A percentile compares a stretch with the other conserved stretches of the same genome.
Evolutionary conservation across 2,797 vertebrate genomes (phyloP).

Genomic region (Gadopsis bispinosus): DNA sequence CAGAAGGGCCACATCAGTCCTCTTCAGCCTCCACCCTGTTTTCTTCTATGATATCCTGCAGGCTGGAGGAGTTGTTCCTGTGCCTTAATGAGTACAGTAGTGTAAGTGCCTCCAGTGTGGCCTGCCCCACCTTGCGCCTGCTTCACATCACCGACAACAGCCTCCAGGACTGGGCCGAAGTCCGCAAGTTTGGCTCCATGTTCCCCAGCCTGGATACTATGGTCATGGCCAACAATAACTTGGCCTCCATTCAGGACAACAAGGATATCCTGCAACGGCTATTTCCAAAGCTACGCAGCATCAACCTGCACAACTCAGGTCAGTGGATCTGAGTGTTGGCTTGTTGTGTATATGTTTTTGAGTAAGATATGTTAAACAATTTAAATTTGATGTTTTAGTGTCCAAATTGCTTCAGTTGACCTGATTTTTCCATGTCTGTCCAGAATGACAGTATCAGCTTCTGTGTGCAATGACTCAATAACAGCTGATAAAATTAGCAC

Average conservation of each 20-base stretch:
- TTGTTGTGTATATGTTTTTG: neutral
- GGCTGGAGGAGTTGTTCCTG: conserved; percentile 98
- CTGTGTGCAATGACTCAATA: neutral
- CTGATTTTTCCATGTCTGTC: neutral
- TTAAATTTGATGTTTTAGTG: neutral
- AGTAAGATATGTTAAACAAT: neutral
- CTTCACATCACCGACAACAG: conserved; percentile 99
- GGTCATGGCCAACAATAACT: conserved; percentile 95
- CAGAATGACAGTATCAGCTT: neutral
- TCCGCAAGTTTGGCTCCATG: conserved; percentile 94
- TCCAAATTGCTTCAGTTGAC: neutral
- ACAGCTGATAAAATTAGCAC: conserved; percentile 34
- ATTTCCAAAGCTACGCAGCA: conserved; percentile 93
- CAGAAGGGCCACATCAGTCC: neutral
- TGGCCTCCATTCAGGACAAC: conserved; percentile 90
- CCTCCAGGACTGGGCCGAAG: conserved; percentile 95
- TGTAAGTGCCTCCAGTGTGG: conserved; percentile 89
- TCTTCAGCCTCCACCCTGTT: neutral
- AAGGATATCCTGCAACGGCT: conserved; percentile 89
- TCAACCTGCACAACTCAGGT: conserved; percentile 90
- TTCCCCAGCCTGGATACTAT: conserved; percentile 95
- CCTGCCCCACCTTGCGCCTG: conserved; percentile 93
- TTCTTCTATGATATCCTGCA: conserved; percentile 61
- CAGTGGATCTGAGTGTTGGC: neutral
- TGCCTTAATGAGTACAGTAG: conserved; percentile 98